These are phyloP conservation scores for Alexandromys fortis DNA, from an alignment of 2,113 vertebrate genomes.

Conservation along the genomic window DNA sequence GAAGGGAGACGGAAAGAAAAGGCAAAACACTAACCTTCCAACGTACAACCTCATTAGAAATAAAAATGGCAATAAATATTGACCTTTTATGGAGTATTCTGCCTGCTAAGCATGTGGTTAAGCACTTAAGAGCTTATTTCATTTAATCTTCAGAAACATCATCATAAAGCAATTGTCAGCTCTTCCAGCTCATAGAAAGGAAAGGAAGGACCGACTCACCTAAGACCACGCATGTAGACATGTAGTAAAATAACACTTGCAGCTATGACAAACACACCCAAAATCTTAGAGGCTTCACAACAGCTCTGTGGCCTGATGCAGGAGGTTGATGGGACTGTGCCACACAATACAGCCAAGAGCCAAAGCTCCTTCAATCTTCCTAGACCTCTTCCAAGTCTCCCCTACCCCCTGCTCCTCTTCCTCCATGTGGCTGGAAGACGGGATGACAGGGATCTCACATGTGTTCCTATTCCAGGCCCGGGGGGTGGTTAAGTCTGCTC, in stretches of 20 bases:
- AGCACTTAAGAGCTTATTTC: neutral
- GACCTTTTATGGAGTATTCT: neutral
- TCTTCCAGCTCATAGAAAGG: neutral
- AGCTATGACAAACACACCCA: neutral
- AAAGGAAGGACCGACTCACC: rapidly evolving
- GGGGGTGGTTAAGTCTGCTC: neutral
- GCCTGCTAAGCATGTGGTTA: neutral
- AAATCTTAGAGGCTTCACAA: neutral
- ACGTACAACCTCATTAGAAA: neutral
- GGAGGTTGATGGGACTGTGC: neutral
- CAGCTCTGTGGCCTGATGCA: neutral
- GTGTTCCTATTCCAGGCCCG: neutral
- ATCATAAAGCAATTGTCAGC: neutral
- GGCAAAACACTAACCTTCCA: neutral
- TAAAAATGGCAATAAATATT: neutral
- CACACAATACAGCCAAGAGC: neutral
- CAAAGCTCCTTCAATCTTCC: neutral
- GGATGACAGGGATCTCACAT: neutral
- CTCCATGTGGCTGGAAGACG: neutral
- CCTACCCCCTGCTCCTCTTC: neutral
- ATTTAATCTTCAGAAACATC: neutral
- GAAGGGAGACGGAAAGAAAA: neutral
- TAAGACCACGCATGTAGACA: neutral
- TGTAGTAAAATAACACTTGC: neutral
- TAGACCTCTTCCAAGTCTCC: neutral